Percentiles rank a stretch among this genome's conserved stretches.
phyloP scores from a whole-genome alignment of 2,888 invertebrate species.

The Arctia plantaginis region DNA sequence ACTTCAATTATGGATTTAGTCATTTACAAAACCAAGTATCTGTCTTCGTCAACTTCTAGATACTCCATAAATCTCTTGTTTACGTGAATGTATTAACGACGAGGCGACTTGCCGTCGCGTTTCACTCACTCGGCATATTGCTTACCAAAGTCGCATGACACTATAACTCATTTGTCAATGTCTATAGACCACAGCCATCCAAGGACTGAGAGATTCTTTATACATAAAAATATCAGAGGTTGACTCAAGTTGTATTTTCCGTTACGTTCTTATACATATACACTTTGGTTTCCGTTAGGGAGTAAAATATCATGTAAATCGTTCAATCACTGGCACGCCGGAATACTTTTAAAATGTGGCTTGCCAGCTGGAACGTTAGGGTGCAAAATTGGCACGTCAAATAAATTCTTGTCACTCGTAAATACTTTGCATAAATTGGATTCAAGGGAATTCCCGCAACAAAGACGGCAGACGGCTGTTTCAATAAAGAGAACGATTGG shows the following conservation, averaged over 20 bases:
- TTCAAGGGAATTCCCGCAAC: constrained; percentile 77
- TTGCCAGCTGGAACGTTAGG: constrained; percentile 57
- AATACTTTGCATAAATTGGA: constrained; percentile 84
- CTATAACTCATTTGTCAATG: constrained; percentile 43
- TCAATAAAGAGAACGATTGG: constrained; percentile 81
- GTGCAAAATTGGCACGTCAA: constrained; percentile 78
- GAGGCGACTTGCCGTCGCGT: constrained; percentile 33
- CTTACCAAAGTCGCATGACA: constrained; percentile 34
- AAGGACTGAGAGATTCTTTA: not conserved
- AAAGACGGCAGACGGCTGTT: constrained; percentile 78
- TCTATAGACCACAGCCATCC: constrained; percentile 28
- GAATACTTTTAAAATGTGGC: constrained; percentile 65
- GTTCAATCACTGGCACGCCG: constrained; percentile 63
- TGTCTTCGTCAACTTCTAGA: constrained; percentile 52
- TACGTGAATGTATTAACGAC: constrained; percentile 43
- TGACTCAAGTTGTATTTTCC: constrained; percentile 35
- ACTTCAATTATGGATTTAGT: not conserved
- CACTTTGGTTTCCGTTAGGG: constrained; percentile 42
- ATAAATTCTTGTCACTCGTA: constrained; percentile 82
- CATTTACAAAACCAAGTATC: constrained; percentile 41
- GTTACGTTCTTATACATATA: constrained; percentile 24
- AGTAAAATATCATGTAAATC: constrained; percentile 60
- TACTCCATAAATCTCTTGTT: constrained; percentile 54
- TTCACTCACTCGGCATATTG: constrained; percentile 26
- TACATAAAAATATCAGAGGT: not conserved